Conservation (phyloP, 1,140 invertebrate genomes). For the Hetaerina americana region DNA sequence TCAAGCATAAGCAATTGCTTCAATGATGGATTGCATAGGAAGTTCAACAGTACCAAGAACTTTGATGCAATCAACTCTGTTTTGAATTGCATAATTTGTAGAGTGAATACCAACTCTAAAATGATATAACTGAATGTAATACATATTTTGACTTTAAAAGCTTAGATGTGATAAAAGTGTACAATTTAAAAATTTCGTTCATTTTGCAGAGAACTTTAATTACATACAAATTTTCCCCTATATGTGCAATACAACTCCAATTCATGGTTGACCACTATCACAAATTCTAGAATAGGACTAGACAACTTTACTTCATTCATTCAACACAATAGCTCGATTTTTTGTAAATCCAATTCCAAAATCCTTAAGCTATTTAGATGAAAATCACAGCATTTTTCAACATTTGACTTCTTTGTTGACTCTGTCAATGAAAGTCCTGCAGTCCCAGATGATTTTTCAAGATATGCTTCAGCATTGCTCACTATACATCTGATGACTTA, state of each 20-base stretch:
- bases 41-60: background rate
- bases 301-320: background rate
- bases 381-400: background rate
- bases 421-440: background rate
- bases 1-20: background rate
- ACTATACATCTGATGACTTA: background rate
- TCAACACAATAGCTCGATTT: background rate
- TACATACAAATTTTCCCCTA: background rate
- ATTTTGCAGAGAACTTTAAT: background rate
- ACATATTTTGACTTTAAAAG: background rate
- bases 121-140: background rate
- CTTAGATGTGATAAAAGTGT: background rate
- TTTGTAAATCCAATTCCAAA: background rate
- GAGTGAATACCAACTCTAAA: background rate
- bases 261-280: background rate
- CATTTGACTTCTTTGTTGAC: background rate
- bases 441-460: no score
- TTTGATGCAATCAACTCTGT: background rate
- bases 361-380: background rate
- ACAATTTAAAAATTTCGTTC: background rate
- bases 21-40: background rate
- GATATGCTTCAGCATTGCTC: background rate
- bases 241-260: background rate
- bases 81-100: background rate
- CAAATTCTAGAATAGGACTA: background rate